Percentiles rank a stretch among this genome's conserved stretches.
Conservation (phyloP, 2,888 invertebrate species). For the Esperia sulphurella region DNA sequence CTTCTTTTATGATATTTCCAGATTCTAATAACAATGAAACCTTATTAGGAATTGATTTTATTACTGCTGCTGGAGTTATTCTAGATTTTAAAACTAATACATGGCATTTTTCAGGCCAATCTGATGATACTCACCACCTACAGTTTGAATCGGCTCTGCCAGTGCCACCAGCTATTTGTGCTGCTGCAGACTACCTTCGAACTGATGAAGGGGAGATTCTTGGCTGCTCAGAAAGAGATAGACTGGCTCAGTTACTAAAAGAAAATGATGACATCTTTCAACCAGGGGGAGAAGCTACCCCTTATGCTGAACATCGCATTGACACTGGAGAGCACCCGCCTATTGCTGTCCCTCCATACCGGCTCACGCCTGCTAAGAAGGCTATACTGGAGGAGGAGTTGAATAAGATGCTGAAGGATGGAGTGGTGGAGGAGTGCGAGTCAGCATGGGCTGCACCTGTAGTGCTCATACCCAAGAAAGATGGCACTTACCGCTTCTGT, state of each 20-base stretch:
- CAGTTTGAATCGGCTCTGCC: too few species aligned
- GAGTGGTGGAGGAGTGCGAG: constrained; percentile 37
- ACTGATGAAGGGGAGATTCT: not conserved
- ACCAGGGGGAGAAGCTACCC: not conserved
- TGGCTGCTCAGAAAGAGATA: not conserved
- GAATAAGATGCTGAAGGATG: constrained; percentile 26
- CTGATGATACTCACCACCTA: too few species aligned
- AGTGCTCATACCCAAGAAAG: constrained; percentile 34
- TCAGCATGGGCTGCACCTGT: constrained; percentile 36
- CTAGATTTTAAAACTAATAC: too few species aligned
- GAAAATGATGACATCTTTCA: not conserved
- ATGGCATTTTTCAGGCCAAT: not conserved
- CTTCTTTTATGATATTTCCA: too few species aligned
- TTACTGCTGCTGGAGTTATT: not conserved
- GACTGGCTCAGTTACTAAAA: not conserved
- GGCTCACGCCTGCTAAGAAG: constrained; percentile 9
- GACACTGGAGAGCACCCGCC: constrained; percentile 24
- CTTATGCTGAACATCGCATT: constrained; percentile 21
- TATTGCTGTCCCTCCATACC: not conserved
- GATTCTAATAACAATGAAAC: too few species aligned
- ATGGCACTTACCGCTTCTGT: constrained; percentile 28
- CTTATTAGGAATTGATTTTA: not conserved
- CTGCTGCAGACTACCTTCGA: too few species aligned
- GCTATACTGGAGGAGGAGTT: constrained; percentile 16
- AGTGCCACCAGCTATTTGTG: not conserved